Evolutionary conservation across 2,797 vertebrate species (phyloP).

Genomic region (Diglossa cyanea): DNA sequence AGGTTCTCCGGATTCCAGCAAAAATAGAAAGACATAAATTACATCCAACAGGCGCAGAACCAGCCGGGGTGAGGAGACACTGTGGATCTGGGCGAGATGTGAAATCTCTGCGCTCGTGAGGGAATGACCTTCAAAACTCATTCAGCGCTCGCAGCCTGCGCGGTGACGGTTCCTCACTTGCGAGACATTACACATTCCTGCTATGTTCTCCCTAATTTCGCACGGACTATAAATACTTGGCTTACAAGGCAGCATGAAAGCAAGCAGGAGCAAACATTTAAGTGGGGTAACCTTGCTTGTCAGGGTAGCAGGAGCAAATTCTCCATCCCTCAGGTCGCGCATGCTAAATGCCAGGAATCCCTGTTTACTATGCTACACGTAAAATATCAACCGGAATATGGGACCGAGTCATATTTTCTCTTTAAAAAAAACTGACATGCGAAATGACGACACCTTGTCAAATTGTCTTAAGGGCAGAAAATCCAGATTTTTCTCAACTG

Average conservation of each 20-base stretch:
- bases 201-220: not conserved
- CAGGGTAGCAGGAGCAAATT: not conserved
- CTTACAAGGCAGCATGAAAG: not conserved
- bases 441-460: not conserved
- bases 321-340: not conserved
- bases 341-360: not conserved
- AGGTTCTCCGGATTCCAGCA: not conserved
- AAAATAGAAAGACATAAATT: not conserved
- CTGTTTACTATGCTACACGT: not conserved
- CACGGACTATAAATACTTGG: not conserved
- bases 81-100: not conserved
- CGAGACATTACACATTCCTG: not conserved
- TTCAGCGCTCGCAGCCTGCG: constrained; percentile 1
- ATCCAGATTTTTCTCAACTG: constrained; percentile 48
- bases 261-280: not conserved
- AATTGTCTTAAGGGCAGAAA: constrained; percentile 17
- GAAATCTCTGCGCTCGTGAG: constrained; percentile 15
- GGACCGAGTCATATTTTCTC: not conserved
- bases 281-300: constrained; percentile 21
- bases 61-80: not conserved
- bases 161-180: not conserved
- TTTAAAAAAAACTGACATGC: not conserved
- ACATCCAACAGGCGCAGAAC: not conserved
- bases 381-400: not conserved
- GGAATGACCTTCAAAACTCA: constrained; percentile 78